phyloP scores from a whole-genome alignment of 2,113 vertebrate species.

The Rhadina sibilatrix region DNA sequence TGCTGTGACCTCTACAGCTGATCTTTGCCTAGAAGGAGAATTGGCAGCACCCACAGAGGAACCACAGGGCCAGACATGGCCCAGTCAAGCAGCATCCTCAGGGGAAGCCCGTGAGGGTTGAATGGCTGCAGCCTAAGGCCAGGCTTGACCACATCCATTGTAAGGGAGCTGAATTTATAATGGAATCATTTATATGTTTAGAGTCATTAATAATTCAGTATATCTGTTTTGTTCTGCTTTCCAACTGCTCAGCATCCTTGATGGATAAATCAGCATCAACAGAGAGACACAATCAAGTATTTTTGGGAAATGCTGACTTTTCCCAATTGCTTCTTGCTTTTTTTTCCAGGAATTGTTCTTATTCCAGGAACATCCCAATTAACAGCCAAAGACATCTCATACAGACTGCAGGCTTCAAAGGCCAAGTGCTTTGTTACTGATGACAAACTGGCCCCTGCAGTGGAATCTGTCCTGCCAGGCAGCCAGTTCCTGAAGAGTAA shows the following conservation, averaged over 20 bases:
- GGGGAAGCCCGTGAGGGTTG: not conserved
- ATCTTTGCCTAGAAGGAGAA: not conserved
- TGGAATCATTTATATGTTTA: not conserved
- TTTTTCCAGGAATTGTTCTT: constrained; percentile 66
- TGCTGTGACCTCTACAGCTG: not conserved
- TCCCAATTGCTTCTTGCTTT: not conserved
- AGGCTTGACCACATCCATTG: not conserved
- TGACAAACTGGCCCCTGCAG: constrained; percentile 58
- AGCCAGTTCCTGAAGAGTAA: constrained; percentile 70
- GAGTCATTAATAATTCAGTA: not conserved
- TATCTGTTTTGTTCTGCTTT: not conserved
- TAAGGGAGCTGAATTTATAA: not conserved
- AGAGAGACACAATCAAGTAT: not conserved
- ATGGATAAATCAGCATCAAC: not conserved
- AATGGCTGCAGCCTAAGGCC: not conserved
- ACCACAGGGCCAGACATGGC: not conserved
- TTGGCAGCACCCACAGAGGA: not conserved
- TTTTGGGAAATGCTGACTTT: not conserved
- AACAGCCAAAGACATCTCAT: constrained; percentile 74
- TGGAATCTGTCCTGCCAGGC: constrained; percentile 64
- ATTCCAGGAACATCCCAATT: constrained; percentile 77
- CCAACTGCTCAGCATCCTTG: not conserved
- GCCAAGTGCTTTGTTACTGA: constrained; percentile 75
- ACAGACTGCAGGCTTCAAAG: constrained; percentile 71
- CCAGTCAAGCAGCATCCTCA: accelerated